Conservation (phyloP, 1,140 invertebrate species). For the Drosophila albomicans region DNA sequence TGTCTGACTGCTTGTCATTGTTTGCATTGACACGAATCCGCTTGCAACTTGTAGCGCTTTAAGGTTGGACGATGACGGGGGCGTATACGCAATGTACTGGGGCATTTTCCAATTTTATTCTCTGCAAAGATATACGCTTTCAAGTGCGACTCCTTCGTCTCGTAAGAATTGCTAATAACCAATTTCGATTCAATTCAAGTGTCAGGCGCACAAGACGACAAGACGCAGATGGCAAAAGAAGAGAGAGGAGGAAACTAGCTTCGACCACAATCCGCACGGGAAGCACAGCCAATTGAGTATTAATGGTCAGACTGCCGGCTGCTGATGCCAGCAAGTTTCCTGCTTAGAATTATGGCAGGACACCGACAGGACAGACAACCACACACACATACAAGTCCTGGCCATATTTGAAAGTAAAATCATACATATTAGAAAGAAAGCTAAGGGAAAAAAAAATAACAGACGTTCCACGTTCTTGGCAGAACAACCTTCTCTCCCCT, state of each 20-base stretch:
- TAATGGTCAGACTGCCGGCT: constrained; percentile 77
- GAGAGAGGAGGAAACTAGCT: neutral
- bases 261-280: constrained; percentile 77
- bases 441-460: constrained; percentile 39
- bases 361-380: neutral
- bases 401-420: constrained; percentile 82
- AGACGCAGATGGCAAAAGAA: constrained; percentile 41
- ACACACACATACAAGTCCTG: constrained; percentile 21
- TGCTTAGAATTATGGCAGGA: constrained; percentile 70
- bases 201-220: constrained; percentile 77
- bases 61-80: constrained; percentile 21
- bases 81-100: constrained; percentile 17
- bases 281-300: constrained; percentile 84
- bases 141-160: constrained; percentile 60
- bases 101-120: constrained; percentile 56
- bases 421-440: constrained; percentile 71
- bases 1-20: constrained; percentile 38
- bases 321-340: constrained; percentile 80
- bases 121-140: constrained; percentile 70
- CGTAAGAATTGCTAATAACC: constrained; percentile 81
- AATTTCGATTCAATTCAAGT: constrained; percentile 84
- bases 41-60: constrained; percentile 63
- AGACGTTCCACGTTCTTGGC: constrained; percentile 19
- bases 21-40: constrained; percentile 74
- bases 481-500: neutral